A percentile compares a stretch with the other conserved stretches of the same genome.
Conservation (phyloP, 2,888 invertebrate species). For the Mechanitis mazaeus region DNA sequence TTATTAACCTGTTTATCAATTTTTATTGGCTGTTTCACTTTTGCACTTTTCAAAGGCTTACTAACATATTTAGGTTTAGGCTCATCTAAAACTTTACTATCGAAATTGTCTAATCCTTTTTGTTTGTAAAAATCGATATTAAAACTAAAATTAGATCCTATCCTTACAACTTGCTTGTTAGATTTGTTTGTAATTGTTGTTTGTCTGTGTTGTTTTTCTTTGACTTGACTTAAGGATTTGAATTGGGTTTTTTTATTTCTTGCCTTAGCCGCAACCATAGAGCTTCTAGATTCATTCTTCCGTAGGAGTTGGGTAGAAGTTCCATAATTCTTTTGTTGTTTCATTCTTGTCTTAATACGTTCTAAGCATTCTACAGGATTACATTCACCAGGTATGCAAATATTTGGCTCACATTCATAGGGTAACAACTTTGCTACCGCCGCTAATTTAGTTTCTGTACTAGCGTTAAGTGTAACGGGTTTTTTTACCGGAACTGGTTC, state of each 20-base stretch:
- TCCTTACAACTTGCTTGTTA: conserved; percentile 27
- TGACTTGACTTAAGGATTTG: neutral
- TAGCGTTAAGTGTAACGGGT: conserved; percentile 3
- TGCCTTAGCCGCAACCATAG: neutral
- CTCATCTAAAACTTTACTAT: neutral
- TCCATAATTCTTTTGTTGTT: conserved; percentile 11
- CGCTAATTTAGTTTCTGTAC: conserved; percentile 5
- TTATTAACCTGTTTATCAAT: conserved; percentile 4
- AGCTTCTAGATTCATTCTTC: neutral
- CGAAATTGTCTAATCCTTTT: neutral
- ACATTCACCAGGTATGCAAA: conserved; percentile 42
- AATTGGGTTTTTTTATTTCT: conserved; percentile 3
- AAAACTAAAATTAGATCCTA: conserved; percentile 33
- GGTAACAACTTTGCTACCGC: conserved; percentile 27
- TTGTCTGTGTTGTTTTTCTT: neutral
- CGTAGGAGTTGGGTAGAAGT: neutral
- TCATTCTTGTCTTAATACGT: conserved; percentile 32
- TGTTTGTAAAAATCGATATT: conserved; percentile 33
- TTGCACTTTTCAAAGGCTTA: neutral
- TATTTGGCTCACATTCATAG: conserved; percentile 43
- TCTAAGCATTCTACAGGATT: conserved; percentile 34
- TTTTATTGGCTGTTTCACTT: conserved; percentile 2
- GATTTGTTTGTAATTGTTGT: neutral
- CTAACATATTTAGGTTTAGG: neutral
- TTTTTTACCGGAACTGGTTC: neutral